phyloP scores from a whole-genome alignment of 2,797 vertebrate species.

The Sebastes alutus region DNA sequence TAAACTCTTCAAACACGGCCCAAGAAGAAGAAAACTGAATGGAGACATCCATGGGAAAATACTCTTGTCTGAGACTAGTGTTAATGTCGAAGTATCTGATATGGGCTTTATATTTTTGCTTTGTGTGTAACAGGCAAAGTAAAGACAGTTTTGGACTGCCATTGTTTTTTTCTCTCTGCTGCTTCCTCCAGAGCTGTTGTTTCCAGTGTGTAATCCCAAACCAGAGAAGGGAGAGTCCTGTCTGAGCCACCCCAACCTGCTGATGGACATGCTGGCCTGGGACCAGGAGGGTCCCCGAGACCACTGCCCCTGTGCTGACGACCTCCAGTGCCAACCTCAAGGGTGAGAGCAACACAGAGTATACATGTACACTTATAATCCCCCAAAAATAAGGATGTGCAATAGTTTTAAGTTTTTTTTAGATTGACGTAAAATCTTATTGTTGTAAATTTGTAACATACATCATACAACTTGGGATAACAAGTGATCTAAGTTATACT shows the following conservation, averaged over 20 bases:
- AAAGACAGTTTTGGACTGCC: background rate
- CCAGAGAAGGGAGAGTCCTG: conserved; percentile 86
- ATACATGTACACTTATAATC: background rate
- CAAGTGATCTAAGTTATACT: background rate
- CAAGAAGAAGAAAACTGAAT: background rate
- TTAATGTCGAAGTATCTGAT: background rate
- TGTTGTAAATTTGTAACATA: background rate
- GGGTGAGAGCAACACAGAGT: conserved; percentile 77
- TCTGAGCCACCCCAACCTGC: conserved; percentile 83
- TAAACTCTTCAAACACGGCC: background rate
- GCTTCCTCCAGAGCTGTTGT: conserved; percentile 85
- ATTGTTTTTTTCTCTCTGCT: background rate
- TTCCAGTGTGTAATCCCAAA: conserved; percentile 91
- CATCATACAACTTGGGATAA: background rate
- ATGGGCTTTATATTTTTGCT: background rate
- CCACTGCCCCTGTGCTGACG: conserved; percentile 87
- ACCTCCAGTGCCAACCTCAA: conserved; percentile 86
- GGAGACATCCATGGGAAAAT: background rate
- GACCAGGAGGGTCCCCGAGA: conserved; percentile 89
- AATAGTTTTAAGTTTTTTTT: background rate
- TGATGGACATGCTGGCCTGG: conserved; percentile 93
- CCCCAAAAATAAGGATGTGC: background rate
- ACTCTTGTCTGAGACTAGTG: background rate
- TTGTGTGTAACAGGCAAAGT: background rate
- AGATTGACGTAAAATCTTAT: background rate